phyloP scores from a whole-genome alignment of 2,888 invertebrate species.

The Drosophila borealis region DNA sequence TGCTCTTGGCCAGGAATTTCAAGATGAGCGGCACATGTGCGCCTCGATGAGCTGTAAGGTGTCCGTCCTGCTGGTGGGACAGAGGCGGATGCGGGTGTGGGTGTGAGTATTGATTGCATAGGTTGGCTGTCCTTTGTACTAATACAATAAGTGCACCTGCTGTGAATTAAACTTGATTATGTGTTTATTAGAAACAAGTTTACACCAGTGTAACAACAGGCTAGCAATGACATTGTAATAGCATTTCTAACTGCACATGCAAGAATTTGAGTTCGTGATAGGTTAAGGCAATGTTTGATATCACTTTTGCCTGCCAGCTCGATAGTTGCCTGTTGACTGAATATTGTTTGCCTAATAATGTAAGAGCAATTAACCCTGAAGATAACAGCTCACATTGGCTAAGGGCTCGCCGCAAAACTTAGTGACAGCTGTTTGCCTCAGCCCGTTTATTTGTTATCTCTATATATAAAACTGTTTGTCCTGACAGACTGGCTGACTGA shows the following conservation, averaged over 20 bases:
- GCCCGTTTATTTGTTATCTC: conserved; percentile 1
- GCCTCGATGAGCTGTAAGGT: conserved; percentile 10
- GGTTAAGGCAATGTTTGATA: conserved; percentile 1
- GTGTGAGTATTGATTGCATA: background rate
- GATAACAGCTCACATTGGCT: background rate
- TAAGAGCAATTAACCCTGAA: background rate
- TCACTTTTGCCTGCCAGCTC: conserved; percentile 5
- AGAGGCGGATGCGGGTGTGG: conserved; percentile 7
- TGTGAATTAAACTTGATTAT: conserved; percentile 70
- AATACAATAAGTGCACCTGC: conserved; percentile 64
- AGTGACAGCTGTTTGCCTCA: background rate
- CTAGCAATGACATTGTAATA: conserved; percentile 12
- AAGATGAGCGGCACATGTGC: conserved; percentile 12
- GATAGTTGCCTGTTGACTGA: background rate
- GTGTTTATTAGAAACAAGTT: conserved; percentile 73
- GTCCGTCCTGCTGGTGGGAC: conserved; percentile 7
- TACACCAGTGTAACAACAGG: conserved; percentile 35
- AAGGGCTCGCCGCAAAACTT: background rate
- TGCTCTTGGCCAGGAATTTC: conserved; percentile 7
- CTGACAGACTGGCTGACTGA: no score
- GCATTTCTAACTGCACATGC: background rate
- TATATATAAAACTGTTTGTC: no score
- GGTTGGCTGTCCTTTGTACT: conserved; percentile 45
- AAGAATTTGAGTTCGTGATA: background rate
- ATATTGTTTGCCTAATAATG: conserved; percentile 1